Percentiles rank a stretch among this genome's conserved stretches.
These are phyloP conservation scores for Trachymyrmex cornetzi DNA, from an alignment of 1,140 invertebrate genomes.

Conservation along the genomic window DNA sequence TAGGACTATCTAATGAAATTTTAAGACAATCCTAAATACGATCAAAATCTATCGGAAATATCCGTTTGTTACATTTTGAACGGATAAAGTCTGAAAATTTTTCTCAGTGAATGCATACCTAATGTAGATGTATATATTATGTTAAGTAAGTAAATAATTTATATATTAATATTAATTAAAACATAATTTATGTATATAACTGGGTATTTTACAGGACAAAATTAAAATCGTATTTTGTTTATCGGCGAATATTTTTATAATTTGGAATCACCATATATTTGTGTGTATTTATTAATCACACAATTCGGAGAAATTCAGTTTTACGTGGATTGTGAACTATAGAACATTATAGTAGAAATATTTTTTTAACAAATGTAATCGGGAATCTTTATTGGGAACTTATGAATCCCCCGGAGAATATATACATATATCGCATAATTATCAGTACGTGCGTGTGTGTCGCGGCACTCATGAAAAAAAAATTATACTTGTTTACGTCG, in stretches of 20 bases:
- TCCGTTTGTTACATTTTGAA: too few relatives aligned
- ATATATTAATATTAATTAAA: too few relatives aligned
- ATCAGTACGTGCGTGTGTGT: conserved; percentile 14
- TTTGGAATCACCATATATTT: neutral
- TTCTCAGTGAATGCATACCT: too few relatives aligned
- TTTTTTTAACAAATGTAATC: neutral
- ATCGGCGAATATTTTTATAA: neutral
- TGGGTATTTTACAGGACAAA: too few relatives aligned
- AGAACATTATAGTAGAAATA: conserved; percentile 1
- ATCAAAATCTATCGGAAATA: too few relatives aligned
- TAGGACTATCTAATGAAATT: too few relatives aligned
- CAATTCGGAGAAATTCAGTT: neutral
- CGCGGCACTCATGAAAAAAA: conserved; percentile 35
- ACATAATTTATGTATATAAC: too few relatives aligned
- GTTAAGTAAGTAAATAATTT: too few relatives aligned
- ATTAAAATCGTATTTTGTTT: too few relatives aligned
- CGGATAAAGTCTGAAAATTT: too few relatives aligned
- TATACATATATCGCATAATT: conserved; percentile 31
- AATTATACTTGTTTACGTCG: conserved; percentile 50
- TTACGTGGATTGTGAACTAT: neutral
- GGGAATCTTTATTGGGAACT: conserved; percentile 24
- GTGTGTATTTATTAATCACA: neutral
- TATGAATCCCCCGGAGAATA: neutral
- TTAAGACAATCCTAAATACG: too few relatives aligned
- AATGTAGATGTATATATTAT: neutral